Base-by-base conservation (phyloP, 2,113 vertebrate species). In the Scartelaos histophorus region DNA sequence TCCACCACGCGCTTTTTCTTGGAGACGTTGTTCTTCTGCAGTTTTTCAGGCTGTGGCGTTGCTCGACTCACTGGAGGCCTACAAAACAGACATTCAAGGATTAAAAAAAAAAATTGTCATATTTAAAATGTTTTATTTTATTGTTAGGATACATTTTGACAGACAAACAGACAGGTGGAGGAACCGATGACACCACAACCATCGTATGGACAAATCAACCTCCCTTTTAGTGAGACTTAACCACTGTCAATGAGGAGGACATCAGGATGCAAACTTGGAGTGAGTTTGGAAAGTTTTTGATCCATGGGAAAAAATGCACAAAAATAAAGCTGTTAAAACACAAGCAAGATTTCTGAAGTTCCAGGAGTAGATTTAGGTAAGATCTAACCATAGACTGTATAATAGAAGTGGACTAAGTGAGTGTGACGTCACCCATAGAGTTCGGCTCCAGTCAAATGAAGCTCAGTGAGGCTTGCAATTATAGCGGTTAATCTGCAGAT, bases 21-120 rank as follows among this genome's bases (percentile, higher is more conserved):
- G 85, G 91, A 95, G 82, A 97, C 77, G 13, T 95, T 98, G 86
- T 99, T 98, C 93, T 96, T 98, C 77, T 96, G 95, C 13, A 99
- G 95, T 79, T 99, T 99, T 67, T 99, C 97, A 0, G 97, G 97
- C 69, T 96, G 95, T 51, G 96, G 96, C 46, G 95, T 93, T 15
- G 97, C 96, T 93, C 97, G 93, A 92, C 97, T 98, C 57, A 98
- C 96, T 0, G 97, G 95, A 21, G 97, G 96, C 83, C 97, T 98
- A 90, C 57, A 85, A 47, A 62, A 69, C 65, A 16, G 5, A 38
- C 66, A 45, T 21, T 4, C 0, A 3, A 73, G 5, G 47, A 71
- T 64, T 58, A 13, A 29, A n/a, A n/a, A n/a, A n/a, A n/a, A n/a
- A n/a, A n/a, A n/a, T n/a, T n/a, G n/a, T 3, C 24, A 60, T 5